Conservation (phyloP, 2,113 vertebrate species). For the Etheostoma cragini region DNA sequence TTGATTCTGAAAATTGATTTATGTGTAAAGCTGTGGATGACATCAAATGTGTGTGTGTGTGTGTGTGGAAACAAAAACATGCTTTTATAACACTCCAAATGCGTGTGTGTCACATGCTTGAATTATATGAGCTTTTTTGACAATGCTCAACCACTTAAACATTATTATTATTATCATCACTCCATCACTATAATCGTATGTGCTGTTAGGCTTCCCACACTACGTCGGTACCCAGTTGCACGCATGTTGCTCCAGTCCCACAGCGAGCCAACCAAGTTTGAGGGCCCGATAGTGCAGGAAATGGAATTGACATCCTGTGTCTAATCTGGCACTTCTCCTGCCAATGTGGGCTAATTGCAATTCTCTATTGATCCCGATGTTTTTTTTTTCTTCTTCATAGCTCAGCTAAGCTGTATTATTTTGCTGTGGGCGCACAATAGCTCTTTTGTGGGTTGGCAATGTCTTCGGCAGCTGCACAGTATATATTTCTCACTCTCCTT, state of each 20-base stretch:
- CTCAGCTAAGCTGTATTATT: slow-evolving; percentile 78
- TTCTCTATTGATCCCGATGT: slow-evolving; percentile 83
- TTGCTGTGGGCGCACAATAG: slow-evolving; percentile 75
- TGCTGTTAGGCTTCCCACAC: slow-evolving; percentile 38
- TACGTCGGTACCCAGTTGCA: slow-evolving; percentile 24
- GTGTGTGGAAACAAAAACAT: fast-evolving
- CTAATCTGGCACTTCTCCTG: slow-evolving; percentile 83
- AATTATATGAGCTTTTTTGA: not conserved
- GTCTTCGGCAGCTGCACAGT: slow-evolving; percentile 73
- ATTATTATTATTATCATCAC: slow-evolving; percentile 1
- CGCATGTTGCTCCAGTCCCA: slow-evolving; percentile 71
- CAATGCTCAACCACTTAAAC: not conserved
- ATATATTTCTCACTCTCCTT: slow-evolving; percentile 71
- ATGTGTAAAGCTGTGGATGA: not conserved
- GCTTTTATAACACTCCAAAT: not conserved
- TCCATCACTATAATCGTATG: slow-evolving; percentile 9
- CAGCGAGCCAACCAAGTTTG: slow-evolving; percentile 72
- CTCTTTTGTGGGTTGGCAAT: slow-evolving; percentile 72
- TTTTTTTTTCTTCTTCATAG: slow-evolving; percentile 62
- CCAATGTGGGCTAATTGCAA: slow-evolving; percentile 85
- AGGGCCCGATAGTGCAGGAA: slow-evolving; percentile 82
- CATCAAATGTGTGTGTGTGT: not conserved
- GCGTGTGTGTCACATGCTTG: not conserved
- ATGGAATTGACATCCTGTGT: slow-evolving; percentile 83
- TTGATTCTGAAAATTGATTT: not conserved